Base-by-base conservation (phyloP, 2,888 invertebrate species). In the Trichacis sp. region DNA sequence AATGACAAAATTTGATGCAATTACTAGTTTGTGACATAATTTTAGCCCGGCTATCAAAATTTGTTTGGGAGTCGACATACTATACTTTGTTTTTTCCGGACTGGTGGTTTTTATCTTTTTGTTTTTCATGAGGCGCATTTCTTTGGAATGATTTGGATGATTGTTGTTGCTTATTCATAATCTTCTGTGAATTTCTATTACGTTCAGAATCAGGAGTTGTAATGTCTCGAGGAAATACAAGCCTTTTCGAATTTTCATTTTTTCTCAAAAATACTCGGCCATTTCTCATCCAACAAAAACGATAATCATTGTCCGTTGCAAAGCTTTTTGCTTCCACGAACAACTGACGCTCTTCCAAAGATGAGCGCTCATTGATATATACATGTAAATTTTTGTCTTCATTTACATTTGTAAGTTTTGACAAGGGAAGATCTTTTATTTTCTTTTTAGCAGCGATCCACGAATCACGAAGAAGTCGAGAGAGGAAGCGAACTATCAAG, bases 281-380 rank as follows among this genome's bases (percentile, higher is more conserved):
- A 6, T n/a, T 3, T 33, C n/a, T 48, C 49, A 36, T 49, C 49
- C 49, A 49, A 17, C 36, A 36, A 18, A n/a, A 36, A 1, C 33
- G 17, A 49, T 11, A 49, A 11, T 18, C 5, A 12, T 49, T 49
- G 6, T 11, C 19, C n/a, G 3, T 15, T 1, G 49, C 36, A 18
- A 36, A 49, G 1, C n/a, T 38, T 19, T 19, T 50, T 3, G 50
- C 50, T 24, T 38, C 38, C 14, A 9, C 2, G 1, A 50, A 19
- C 1, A 5, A 1, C 12, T 20, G 40, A 19, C 38, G 17, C 20
- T 50, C 40, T 1, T 2, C 12, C 1, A n/a, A 12, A 5, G 50
- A 40, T 1, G 38, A 38, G 4, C 40, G 38, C 8, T 50, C 40
- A 20, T 50, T 50, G 1, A 50, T 50, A 14, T 40, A 50, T 2